A percentile compares a stretch with the other conserved stretches of the same genome.
phyloP scores from a whole-genome alignment of 2,113 vertebrate species.

The Sylvicapra grimmia region DNA sequence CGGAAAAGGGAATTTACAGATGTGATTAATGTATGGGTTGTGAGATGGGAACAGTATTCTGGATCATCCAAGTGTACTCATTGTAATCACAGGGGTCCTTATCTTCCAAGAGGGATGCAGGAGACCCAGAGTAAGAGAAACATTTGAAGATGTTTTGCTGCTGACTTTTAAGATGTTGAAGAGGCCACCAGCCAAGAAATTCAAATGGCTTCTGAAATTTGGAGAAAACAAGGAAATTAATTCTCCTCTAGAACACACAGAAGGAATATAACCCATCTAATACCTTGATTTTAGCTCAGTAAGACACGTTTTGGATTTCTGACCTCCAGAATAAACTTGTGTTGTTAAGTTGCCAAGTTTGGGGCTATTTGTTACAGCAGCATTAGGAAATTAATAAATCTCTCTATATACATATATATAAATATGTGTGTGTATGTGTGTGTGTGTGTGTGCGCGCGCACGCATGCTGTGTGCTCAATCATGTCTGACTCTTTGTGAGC shows the following conservation, averaged over 20 bases:
- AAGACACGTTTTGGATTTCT: neutral
- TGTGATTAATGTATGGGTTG: neutral
- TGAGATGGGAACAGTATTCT: neutral
- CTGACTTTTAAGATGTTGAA: neutral
- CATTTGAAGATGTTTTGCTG: neutral
- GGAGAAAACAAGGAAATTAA: neutral
- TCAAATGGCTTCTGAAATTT: neutral
- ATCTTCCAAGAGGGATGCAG: neutral
- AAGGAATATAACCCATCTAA: neutral
- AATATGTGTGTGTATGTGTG: fast-evolving
- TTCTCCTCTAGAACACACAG: neutral
- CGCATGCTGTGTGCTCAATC: fast-evolving
- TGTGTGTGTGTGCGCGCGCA: fast-evolving
- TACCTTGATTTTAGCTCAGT: neutral
- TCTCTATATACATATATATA: fast-evolving
- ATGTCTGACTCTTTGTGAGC: neutral
- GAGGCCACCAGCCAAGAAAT: neutral
- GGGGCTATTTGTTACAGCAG: neutral
- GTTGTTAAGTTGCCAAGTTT: neutral
- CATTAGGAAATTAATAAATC: neutral
- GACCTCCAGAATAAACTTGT: neutral
- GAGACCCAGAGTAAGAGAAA: neutral
- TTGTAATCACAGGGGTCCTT: neutral
- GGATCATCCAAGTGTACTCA: neutral
- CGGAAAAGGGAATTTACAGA: neutral